Percentiles rank a stretch among this genome's conserved stretches.
phyloP scores from a whole-genome alignment of 2,888 invertebrate species.

The Protonemura montana region DNA sequence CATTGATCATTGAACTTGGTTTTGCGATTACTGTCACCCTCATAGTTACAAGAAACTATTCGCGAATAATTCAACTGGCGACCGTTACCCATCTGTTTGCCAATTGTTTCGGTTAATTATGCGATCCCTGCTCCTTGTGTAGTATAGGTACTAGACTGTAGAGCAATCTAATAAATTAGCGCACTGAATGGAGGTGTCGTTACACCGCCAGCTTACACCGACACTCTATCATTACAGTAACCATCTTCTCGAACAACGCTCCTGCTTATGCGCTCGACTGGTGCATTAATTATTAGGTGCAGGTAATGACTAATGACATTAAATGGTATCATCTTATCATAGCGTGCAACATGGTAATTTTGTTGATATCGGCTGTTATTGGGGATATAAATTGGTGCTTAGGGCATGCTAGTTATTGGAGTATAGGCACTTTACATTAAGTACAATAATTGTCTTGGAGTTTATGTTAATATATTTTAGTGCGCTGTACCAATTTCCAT shows the following conservation, averaged over 20 bases:
- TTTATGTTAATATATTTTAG: background rate
- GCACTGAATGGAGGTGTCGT: background rate
- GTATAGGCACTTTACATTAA: background rate
- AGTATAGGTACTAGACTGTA: background rate
- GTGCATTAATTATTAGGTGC: background rate
- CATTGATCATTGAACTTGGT: no score
- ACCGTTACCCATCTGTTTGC: background rate
- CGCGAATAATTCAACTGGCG: no score
- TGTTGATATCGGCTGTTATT: background rate
- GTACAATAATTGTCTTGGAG: background rate
- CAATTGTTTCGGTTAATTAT: background rate
- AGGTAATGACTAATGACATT: background rate
- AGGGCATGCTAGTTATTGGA: background rate
- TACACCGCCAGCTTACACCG: background rate
- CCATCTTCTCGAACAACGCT: background rate
- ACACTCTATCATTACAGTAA: background rate
- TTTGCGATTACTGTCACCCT: no score
- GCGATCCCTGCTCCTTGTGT: background rate
- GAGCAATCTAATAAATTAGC: background rate
- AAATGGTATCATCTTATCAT: background rate
- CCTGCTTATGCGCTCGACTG: background rate
- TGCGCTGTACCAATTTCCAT: no score
- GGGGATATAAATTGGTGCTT: background rate
- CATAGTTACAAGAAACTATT: no score
- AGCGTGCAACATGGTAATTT: background rate